phyloP scores from a whole-genome alignment of 2,113 vertebrate species.

The Pycnonotus jocosus region DNA sequence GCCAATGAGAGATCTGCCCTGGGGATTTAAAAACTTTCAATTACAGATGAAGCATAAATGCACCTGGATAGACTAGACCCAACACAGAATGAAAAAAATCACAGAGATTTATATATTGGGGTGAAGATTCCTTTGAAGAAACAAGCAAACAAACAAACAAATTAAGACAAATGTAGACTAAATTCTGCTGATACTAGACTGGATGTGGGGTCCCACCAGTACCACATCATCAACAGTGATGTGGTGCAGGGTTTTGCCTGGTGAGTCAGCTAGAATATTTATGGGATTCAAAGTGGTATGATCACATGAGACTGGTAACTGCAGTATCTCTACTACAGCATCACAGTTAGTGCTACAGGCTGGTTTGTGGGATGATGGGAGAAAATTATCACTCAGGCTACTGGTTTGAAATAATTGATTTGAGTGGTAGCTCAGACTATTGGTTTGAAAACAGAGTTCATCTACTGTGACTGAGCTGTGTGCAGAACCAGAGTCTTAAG shows the following conservation, averaged over 20 bases:
- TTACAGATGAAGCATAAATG: neutral
- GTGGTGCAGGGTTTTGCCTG: neutral
- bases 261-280: neutral
- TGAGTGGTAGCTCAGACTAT: neutral
- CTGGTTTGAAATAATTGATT: too few relatives aligned
- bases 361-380: neutral
- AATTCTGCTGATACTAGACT: neutral
- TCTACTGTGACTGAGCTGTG: neutral
- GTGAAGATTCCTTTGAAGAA: neutral
- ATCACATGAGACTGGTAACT: neutral
- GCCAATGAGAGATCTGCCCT: neutral
- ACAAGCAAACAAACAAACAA: neutral
- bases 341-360: neutral
- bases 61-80: neutral
- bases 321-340: neutral
- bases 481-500: neutral
- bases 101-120: neutral
- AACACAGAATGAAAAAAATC: neutral
- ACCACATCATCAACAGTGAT: neutral
- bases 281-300: neutral
- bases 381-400: neutral
- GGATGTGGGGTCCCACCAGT: neutral
- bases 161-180: neutral
- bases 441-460: neutral
- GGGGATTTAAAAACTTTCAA: neutral